A percentile compares a stretch with the other conserved stretches of the same genome.
Conservation (phyloP, 2,797 vertebrate species). For the Helostoma temminkii region DNA sequence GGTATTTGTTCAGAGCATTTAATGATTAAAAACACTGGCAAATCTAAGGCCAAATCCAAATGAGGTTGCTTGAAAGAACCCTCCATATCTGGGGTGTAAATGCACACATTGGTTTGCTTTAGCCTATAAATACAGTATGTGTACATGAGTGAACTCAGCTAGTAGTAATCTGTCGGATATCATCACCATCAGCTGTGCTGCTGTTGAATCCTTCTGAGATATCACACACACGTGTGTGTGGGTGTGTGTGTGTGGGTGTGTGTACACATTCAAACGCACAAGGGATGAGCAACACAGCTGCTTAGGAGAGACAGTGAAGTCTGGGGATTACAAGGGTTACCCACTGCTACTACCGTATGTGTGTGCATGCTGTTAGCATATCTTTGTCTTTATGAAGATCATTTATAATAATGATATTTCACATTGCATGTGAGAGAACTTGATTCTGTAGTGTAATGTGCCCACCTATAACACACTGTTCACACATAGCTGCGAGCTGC, state of each 20-base stretch:
- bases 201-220: conserved; percentile 39
- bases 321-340: conserved; percentile 52
- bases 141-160: neutral
- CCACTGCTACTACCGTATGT: conserved; percentile 27
- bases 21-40: conserved; percentile 10
- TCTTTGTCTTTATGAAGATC: neutral
- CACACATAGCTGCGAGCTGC: neutral
- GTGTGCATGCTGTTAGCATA: conserved; percentile 5
- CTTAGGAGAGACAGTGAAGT: conserved; percentile 34
- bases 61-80: neutral
- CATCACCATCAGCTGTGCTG: conserved; percentile 44
- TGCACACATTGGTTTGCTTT: conserved; percentile 15
- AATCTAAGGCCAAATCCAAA: conserved; percentile 31
- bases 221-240: conserved; percentile 12
- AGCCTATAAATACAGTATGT: conserved; percentile 14
- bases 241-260: neutral
- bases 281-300: conserved; percentile 55
- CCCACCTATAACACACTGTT: neutral
- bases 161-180: conserved; percentile 56
- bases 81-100: conserved; percentile 14
- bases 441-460: too few species aligned
- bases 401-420: too few species aligned
- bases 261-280: conserved; percentile 27
- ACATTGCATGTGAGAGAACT: neutral
- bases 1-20: conserved; percentile 18